A percentile compares a stretch with the other conserved stretches of the same genome.
These are phyloP conservation scores for Gallinago paraguaiae DNA, from an alignment of 2,113 vertebrate species.

Conservation along the genomic window DNA sequence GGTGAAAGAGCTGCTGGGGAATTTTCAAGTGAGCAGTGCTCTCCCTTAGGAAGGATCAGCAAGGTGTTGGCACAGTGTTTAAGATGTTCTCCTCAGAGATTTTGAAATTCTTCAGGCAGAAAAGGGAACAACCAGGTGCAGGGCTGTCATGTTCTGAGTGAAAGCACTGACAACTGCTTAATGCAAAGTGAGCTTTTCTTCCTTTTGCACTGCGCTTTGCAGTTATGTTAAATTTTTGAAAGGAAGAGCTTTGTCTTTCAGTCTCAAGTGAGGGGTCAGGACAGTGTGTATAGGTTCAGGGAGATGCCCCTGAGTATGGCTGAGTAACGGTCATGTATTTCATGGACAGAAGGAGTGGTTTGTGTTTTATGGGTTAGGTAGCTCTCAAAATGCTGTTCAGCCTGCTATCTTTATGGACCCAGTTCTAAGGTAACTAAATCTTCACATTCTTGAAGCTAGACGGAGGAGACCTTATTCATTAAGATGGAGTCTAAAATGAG, in stretches of 20 bases:
- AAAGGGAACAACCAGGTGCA: neutral
- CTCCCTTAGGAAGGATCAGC: neutral
- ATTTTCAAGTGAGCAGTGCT: neutral
- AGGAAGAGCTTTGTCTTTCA: neutral
- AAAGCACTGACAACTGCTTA: neutral
- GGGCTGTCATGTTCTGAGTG: neutral
- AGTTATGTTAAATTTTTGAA: neutral
- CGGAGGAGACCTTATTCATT: neutral
- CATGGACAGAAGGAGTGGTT: neutral
- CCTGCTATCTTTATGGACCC: neutral
- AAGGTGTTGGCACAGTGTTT: neutral
- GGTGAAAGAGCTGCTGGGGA: neutral
- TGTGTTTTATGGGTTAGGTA: neutral
- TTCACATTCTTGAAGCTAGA: neutral
- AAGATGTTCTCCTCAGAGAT: neutral
- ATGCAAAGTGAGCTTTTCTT: neutral
- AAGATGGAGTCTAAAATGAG: neutral
- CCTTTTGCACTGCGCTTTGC: neutral
- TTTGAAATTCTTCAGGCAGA: neutral
- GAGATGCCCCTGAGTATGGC: neutral
- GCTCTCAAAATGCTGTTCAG: neutral
- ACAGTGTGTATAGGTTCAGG: neutral
- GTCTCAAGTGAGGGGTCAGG: neutral
- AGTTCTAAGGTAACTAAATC: neutral
- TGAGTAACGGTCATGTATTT: neutral